Evolutionary conservation across 2,888 invertebrate species (phyloP).

Genomic region (Coelopa pilipes): DNA sequence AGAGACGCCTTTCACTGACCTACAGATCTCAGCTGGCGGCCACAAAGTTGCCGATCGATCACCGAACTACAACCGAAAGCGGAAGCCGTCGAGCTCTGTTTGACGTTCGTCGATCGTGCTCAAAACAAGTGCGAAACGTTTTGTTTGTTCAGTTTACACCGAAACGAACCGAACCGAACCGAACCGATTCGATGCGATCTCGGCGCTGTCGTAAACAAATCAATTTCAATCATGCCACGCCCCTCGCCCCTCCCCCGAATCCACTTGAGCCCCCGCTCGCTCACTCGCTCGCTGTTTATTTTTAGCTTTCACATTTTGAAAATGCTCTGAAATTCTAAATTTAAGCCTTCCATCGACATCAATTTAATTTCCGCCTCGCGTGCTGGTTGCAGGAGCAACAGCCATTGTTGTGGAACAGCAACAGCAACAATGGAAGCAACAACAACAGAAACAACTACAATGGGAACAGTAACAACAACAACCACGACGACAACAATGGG

Average conservation of each 20-base stretch:
- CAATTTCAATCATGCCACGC: not conserved
- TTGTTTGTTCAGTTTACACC: too few species aligned
- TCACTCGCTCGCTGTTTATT: not conserved
- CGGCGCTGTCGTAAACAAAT: not conserved
- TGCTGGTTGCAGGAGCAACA: not conserved
- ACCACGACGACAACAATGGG: slow-evolving; percentile 22
- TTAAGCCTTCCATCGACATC: slow-evolving; percentile 14
- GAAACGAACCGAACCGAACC: too few species aligned
- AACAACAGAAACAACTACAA: slow-evolving; percentile 14
- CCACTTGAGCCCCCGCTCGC: not conserved
- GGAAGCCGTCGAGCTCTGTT: too few species aligned
- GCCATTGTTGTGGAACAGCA: slow-evolving; percentile 18
- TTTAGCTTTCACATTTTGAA: not conserved
- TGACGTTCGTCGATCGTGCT: too few species aligned
- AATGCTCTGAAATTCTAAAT: slow-evolving; percentile 17
- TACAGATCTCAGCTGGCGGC: too few species aligned
- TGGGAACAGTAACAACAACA: slow-evolving; percentile 3
- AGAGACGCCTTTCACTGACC: too few species aligned
- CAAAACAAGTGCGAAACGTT: too few species aligned
- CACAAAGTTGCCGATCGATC: too few species aligned
- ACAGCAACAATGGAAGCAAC: slow-evolving; percentile 26
- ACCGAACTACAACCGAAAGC: too few species aligned
- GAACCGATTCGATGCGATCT: too few species aligned
- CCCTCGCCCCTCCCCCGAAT: not conserved
- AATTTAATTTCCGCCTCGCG: not conserved